Evolutionary conservation across 2,797 vertebrate species (phyloP), one percentile per base, ranked within the genome.

Genomic region (Thaleichthys pacificus): DNA sequence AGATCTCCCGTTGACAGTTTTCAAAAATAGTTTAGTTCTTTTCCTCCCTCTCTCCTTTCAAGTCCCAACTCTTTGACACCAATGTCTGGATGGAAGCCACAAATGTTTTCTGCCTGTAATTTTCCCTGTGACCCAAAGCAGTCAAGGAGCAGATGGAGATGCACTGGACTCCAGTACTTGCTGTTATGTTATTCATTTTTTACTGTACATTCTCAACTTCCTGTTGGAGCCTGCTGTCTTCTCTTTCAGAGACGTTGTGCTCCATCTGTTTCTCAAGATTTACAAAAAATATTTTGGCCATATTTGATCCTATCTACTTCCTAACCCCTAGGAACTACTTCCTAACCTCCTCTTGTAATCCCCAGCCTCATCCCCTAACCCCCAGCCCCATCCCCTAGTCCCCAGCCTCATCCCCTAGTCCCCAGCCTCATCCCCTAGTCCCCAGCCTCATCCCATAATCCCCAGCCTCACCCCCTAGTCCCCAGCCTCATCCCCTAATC

Each of bases 81-180:
- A 87, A 85, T 84, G 82, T 85, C 69, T 80, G 87, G 82, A 88
- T 82, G 77, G 80, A 89, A 87, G 84, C 88, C 87, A 71, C 87
- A 89, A 88, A 80, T 77, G 77, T 84, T 87, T 78, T 82, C 82
- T 80, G 85, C 82, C 87, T 89, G 85, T 91, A 89, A 91, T 88
- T 91, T 89, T 85, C 86, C 84, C 79, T 60, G 84, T 89, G 85
- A 89, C 86, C 69, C 32, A 81, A 80, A 82, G 68, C 70, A 73
- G 77, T 85, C 81, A 80, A 79, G 38, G 79, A 88, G 85, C 88
- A 92, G 89, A 89, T 90, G 89, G 89, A 84, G 86, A 87, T 82
- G 85, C 49, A 47, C 42, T 12, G 42, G 9, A 47, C 28, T 30
- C 28, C 42, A 47, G 62, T 66, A 24, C 70, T 60, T 67, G 60